Evolutionary conservation across 1,140 invertebrate species (phyloP).

Genomic region (Neodiprion fabricii): DNA sequence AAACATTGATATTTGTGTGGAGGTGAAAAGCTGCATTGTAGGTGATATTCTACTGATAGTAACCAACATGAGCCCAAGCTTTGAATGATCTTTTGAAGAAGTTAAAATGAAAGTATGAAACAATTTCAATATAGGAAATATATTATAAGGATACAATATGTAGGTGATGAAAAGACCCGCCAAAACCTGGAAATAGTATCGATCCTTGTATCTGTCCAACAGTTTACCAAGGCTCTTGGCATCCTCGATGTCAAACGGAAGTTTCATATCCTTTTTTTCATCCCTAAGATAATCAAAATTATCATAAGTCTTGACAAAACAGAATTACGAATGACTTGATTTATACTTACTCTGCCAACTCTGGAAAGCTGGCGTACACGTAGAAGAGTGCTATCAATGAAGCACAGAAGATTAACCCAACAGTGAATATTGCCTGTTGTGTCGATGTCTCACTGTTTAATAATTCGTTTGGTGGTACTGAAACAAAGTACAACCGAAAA

Average conservation of each 20-base stretch:
- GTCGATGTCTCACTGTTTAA: constrained; percentile 54
- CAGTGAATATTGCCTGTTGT: constrained; percentile 63
- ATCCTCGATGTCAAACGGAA: constrained; percentile 94
- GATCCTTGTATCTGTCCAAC: constrained; percentile 91
- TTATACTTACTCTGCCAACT: constrained; percentile 79
- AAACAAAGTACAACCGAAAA: constrained; percentile 2
- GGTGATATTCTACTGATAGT: constrained; percentile 4
- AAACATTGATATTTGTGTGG: constrained; percentile 11
- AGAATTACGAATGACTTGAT: constrained; percentile 19
- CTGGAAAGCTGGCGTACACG: constrained; percentile 80
- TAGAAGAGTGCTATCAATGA: constrained; percentile 69
- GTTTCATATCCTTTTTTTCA: constrained; percentile 87
- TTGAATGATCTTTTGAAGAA: constrained; percentile 10
- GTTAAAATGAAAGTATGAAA: constrained; percentile 10
- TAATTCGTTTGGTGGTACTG: constrained; percentile 6
- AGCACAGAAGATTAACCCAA: constrained; percentile 69
- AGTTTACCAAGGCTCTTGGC: constrained; percentile 93
- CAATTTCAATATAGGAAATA: constrained; percentile 17
- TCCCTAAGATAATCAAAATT: constrained; percentile 71
- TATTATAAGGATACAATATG: constrained; percentile 93
- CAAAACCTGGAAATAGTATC: constrained; percentile 93
- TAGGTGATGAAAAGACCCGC: constrained; percentile 90
- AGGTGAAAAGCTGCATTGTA: not conserved
- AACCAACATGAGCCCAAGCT: not conserved
- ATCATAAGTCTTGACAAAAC: constrained; percentile 9